Evolutionary conservation across 1,140 invertebrate genomes (phyloP).

Genomic region (Meloidogyne floridensis): DNA sequence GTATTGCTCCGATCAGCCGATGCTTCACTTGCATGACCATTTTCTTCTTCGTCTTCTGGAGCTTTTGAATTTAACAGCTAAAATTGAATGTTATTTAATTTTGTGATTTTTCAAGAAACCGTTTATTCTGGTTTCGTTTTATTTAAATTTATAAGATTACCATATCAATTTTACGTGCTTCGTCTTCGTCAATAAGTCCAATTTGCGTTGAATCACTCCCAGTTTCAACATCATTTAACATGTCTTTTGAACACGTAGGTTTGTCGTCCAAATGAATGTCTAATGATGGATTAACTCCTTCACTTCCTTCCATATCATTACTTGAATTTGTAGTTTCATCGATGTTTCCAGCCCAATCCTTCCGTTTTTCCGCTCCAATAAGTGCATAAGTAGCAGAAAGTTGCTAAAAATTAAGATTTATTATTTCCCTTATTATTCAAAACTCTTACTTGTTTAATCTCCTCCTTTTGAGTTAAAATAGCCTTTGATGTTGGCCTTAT

Average conservation of each 20-base stretch:
- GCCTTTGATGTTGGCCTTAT: neutral
- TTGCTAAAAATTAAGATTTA: neutral
- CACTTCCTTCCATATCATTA: neutral
- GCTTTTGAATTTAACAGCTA: conserved; percentile 17
- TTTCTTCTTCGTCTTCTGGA: neutral
- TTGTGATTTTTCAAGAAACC: neutral
- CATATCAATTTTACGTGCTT: conserved; percentile 29
- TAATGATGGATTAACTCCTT: neutral
- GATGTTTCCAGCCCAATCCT: neutral
- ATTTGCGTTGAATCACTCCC: neutral
- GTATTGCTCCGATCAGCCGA: neutral
- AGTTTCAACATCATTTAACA: neutral
- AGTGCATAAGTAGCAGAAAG: conserved; percentile 17
- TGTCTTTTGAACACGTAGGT: conserved; percentile 6
- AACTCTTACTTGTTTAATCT: conserved; percentile 9
- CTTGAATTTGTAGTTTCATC: conserved; percentile 9
- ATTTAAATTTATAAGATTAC: conserved; percentile 17
- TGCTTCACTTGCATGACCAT: neutral
- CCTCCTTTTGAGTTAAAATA: conserved; percentile 20
- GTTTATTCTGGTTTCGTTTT: neutral
- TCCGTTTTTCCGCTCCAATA: conserved; percentile 6
- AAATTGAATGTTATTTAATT: neutral
- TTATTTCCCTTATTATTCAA: neutral
- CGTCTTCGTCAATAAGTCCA: conserved; percentile 24
- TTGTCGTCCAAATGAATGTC: neutral